These are phyloP conservation scores for Agonopterix subpropinquella DNA, from an alignment of 2,888 invertebrate genomes.

Conservation along the genomic window DNA sequence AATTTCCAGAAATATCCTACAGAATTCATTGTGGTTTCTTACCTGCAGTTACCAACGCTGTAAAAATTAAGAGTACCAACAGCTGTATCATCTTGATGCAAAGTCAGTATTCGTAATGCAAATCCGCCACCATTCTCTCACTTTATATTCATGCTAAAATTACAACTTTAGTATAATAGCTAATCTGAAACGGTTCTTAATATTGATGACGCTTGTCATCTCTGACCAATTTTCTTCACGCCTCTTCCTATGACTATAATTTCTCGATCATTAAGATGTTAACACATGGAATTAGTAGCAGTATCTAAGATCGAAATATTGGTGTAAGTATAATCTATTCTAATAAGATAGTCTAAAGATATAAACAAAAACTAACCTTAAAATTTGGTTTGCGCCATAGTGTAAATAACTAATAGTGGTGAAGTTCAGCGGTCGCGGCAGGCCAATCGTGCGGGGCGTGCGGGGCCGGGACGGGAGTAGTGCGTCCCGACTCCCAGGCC, in stretches of 20 bases:
- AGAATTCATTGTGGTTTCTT: constrained; percentile 13
- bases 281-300: constrained; percentile 22
- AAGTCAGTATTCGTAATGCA: constrained; percentile 40
- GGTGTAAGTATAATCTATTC: constrained; percentile 2
- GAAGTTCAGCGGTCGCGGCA: too few relatives aligned
- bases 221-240: constrained; percentile 30
- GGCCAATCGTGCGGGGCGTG: too few relatives aligned
- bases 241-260: constrained; percentile 27
- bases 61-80: constrained; percentile 19
- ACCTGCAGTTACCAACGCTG: constrained; percentile 8
- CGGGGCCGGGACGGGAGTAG: too few relatives aligned
- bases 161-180: constrained; percentile 39
- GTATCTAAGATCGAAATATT: constrained; percentile 13
- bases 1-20: constrained; percentile 11
- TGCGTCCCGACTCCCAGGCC: too few relatives aligned
- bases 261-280: constrained; percentile 40
- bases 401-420: too few relatives aligned
- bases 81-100: constrained; percentile 38
- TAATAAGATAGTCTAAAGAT: too few relatives aligned
- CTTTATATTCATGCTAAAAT: constrained; percentile 48
- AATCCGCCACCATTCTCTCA: constrained; percentile 29
- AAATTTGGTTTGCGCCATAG: too few relatives aligned
- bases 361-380: too few relatives aligned
- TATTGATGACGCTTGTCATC: constrained; percentile 32
- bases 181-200: constrained; percentile 47